Percentiles rank a stretch among this genome's conserved stretches.
These are phyloP conservation scores for Noctuana brunneofusca DNA, from an alignment of 2,888 invertebrate species.

Conservation along the genomic window DNA sequence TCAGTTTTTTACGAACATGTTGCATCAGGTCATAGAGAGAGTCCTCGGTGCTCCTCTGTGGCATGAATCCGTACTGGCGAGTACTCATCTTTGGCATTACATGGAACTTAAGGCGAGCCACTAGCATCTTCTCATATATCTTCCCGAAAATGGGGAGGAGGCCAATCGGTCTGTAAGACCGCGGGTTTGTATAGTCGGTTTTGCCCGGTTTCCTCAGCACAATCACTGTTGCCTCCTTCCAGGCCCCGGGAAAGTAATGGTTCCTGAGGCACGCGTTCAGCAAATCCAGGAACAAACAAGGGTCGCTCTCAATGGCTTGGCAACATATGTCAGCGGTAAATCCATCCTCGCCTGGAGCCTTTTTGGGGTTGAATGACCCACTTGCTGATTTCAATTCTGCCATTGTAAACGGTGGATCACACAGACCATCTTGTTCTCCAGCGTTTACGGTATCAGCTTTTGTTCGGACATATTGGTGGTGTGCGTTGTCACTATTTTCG, in stretches of 20 bases:
- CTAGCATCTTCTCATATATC: conserved; percentile 30
- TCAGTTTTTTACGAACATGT: conserved; percentile 10
- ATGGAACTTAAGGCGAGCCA: conserved; percentile 20
- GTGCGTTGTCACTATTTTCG: background rate
- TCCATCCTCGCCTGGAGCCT: conserved; percentile 35
- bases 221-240: conserved; percentile 18
- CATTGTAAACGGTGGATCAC: conserved; percentile 30
- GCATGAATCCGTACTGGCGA: conserved; percentile 37
- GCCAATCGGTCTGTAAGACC: conserved; percentile 27
- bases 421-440: background rate
- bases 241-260: background rate
- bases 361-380: conserved; percentile 28
- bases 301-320: background rate
- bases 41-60: no score
- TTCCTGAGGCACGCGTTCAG: conserved; percentile 5
- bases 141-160: conserved; percentile 31
- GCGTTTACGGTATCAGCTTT: conserved; percentile 9
- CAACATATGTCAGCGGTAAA: conserved; percentile 1
- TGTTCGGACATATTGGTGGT: background rate
- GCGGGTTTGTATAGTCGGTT: background rate
- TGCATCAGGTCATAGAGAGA: conserved; percentile 31
- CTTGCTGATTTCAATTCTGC: conserved; percentile 7
- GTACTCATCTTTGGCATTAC: conserved; percentile 17
- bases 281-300: background rate
- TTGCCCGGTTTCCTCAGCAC: conserved; percentile 12